Evolutionary conservation across 2,888 invertebrate species (phyloP).

Genomic region (Idaea biselata): DNA sequence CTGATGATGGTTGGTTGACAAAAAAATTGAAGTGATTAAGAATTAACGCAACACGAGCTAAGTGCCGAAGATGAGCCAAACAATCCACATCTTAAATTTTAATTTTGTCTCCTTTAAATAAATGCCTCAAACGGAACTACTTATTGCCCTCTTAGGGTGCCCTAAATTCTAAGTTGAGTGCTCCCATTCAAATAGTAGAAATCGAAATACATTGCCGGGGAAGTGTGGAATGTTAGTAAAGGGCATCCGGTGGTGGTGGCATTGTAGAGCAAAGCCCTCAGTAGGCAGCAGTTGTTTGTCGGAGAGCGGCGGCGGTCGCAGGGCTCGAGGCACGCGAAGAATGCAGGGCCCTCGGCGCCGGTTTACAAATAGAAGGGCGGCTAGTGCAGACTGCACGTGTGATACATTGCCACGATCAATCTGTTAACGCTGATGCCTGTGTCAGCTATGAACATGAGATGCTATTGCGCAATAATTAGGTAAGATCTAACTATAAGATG

Average conservation of each 20-base stretch:
- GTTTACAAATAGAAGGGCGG: constrained; percentile 80
- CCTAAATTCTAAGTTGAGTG: constrained; percentile 39
- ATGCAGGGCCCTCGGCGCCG: constrained; percentile 74
- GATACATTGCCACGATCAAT: constrained; percentile 73
- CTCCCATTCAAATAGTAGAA: constrained; percentile 16
- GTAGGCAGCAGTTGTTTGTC: constrained; percentile 40
- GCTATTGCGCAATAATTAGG: constrained; percentile 43
- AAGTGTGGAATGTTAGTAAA: constrained; percentile 37
- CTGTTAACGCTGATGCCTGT: constrained; percentile 67
- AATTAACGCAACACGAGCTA: neutral
- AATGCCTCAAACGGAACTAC: neutral
- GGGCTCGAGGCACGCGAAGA: constrained; percentile 72
- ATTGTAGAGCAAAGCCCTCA: constrained; percentile 45
- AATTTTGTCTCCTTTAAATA: neutral
- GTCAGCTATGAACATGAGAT: constrained; percentile 44
- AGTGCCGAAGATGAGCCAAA: neutral
- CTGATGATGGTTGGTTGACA: neutral
- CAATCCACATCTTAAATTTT: neutral
- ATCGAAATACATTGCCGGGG: constrained; percentile 50
- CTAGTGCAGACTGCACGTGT: constrained; percentile 73
- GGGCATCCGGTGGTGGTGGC: constrained; percentile 41
- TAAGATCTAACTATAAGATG: constrained; percentile 32
- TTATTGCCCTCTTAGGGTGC: constrained; percentile 47
- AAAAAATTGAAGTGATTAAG: neutral
- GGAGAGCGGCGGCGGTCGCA: constrained; percentile 50